Evolutionary conservation across 2,888 invertebrate genomes (phyloP).

Genomic region (Apodemia zela): DNA sequence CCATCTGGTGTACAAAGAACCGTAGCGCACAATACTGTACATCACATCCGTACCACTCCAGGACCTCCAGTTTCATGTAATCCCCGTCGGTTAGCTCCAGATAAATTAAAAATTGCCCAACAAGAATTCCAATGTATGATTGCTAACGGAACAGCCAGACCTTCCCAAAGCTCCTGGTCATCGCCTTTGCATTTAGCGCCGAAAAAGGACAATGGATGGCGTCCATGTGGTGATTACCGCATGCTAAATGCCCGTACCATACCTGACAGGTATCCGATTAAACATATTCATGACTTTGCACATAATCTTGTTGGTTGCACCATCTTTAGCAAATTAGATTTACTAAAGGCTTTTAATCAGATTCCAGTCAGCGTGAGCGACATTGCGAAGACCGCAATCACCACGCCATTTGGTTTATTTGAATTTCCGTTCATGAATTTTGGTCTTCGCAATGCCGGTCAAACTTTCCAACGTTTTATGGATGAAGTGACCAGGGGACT

Average conservation of each 20-base stretch:
- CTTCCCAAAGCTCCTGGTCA: not conserved
- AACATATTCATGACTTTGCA: not conserved
- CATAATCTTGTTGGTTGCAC: slow-evolving; percentile 2
- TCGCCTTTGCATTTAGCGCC: not conserved
- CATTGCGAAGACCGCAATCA: slow-evolving; percentile 6
- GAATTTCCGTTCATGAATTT: not conserved
- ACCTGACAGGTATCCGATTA: slow-evolving; percentile 7
- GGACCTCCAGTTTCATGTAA: not conserved
- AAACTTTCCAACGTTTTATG: not conserved
- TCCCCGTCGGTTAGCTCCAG: not conserved
- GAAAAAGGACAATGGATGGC: not conserved
- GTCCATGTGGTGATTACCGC: not conserved
- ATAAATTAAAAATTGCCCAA: not conserved
- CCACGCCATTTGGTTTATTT: not conserved
- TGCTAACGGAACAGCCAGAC: not conserved
- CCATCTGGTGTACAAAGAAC: not conserved
- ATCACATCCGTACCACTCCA: not conserved
- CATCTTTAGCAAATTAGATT: not conserved
- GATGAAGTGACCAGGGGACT: slow-evolving; percentile 3
- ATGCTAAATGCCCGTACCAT: slow-evolving; percentile 3
- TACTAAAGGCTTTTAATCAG: not conserved
- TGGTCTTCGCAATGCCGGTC: not conserved
- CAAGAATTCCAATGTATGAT: not conserved
- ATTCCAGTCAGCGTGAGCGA: not conserved
- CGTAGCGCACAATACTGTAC: not conserved